Evolutionary conservation across 2,888 invertebrate genomes (phyloP), one percentile per base, ranked within the genome.

Genomic region (Euplagia quadripunctaria): DNA sequence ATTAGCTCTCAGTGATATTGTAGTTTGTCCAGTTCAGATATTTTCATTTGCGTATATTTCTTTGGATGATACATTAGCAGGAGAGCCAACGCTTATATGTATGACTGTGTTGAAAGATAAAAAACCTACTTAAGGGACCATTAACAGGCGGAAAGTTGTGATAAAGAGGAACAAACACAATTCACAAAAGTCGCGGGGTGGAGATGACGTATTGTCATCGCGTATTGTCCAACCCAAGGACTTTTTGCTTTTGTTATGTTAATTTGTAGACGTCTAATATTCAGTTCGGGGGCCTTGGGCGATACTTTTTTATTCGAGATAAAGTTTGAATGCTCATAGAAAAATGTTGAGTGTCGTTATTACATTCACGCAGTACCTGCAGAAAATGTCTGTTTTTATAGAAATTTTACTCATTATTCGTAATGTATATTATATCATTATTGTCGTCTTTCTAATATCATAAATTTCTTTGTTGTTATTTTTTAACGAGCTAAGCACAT

Each of bases 191-290:
- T 66, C 31, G 17, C 11, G 4, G 31, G 16, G 51, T 66, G 41
- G 11, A 41, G 41, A 41, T 17, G 31, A 41, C 51, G 66, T 14
- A 66, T 66, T 66, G 66, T 66, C 41, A 49, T 11, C 16, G 51
- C 31, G 49, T 31, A 46, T 17, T 61, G 61, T 61, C 61, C 61
- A 61, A 31, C 31, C 61, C 31, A 61, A 58, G 58, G 65, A 66
- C 66, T 51, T 66, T 66, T 51, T 20, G 11, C 66, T 66, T 16
- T 66, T 66, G 66, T 51, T 66, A 66, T 66, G 66, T 49, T 66
- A 66, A 66, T 66, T 66, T 66, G 51, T 51, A 16, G 51, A 11
- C 41, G 51, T 66, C 51, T 51, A 51, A 16, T 20, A 41, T 51
- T 51, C 66, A 66, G 4, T 51, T 49, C 11, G 66, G 51, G 17